Evolutionary conservation across 2,113 vertebrate species (phyloP).

Genomic region (Suricata suricatta): DNA sequence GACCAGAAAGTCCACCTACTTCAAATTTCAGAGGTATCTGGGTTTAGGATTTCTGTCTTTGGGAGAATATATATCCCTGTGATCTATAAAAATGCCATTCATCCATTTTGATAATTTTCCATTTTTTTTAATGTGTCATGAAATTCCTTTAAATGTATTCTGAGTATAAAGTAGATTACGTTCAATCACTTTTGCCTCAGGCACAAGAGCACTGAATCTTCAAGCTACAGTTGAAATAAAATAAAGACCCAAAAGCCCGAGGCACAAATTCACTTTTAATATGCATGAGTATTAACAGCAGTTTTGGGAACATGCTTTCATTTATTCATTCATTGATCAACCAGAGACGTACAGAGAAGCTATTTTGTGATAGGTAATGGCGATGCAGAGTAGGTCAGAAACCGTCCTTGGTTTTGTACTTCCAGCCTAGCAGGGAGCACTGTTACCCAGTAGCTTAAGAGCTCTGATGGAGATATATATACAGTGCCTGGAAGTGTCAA

Average conservation of each 20-base stretch:
- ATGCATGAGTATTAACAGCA: not conserved
- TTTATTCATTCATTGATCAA: not conserved
- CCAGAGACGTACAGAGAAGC: not conserved
- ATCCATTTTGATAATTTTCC: not conserved
- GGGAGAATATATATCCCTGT: not conserved
- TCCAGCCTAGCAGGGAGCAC: not conserved
- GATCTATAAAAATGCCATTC: not conserved
- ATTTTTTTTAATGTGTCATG: not conserved
- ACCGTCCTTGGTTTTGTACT: not conserved
- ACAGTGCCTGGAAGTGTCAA: not conserved
- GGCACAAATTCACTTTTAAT: constrained; percentile 23
- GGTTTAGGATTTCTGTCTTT: not conserved
- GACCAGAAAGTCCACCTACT: not conserved
- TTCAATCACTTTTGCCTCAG: not conserved
- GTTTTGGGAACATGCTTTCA: not conserved
- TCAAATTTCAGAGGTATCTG: constrained; percentile 3
- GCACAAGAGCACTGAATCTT: not conserved
- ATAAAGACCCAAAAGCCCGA: not conserved
- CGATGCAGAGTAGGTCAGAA: not conserved
- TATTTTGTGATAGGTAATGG: not conserved
- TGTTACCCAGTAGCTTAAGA: not conserved
- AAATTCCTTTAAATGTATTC: not conserved
- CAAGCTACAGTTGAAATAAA: not conserved
- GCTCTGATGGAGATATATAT: not conserved
- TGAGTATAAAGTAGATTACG: not conserved